Base-by-base conservation (phyloP, 2,113 vertebrate species). In the Dinomys branickii region DNA sequence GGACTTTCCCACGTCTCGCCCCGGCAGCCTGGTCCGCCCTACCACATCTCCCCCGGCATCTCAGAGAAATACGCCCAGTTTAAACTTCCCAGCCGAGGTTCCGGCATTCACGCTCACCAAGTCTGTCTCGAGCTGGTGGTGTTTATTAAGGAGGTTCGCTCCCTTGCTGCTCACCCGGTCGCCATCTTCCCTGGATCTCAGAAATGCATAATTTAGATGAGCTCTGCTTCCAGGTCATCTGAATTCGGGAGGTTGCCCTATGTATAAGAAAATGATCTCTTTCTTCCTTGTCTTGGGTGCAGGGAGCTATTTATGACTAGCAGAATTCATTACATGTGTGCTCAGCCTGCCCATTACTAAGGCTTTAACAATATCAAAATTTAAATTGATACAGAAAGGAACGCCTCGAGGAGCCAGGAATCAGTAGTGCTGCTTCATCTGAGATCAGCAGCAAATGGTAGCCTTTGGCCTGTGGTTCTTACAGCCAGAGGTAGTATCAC, bases 281-380 rank as follows among this genome's bases (percentile, higher is more conserved):
- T 85, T 38, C 54, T 67, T 41, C 5, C 5, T 94, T 91, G 94
- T n/a, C 93, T 52, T 85, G 73, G 47, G 50, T 69, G 2, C 41
- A 26, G 20, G 91, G 82, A 94, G 22, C 71, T 61, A 1, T 63
- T 93, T 87, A 54, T 97, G 86, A 93, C 86, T 50, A 97, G 83
- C 78, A 94, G 94, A 50, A 67, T 81, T 96, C 91, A 91, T 93
- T 94, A 85, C 24, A 5, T 47, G 85, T 38, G 44, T 52, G 38
- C 89, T 85, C 80, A n/a, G 50, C 26, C 59, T 47, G 47, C 92
- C 73, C 24, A 1, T 94, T 85, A 80, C 47, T 90, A 85, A 86
- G 26, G 30, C 91, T 97, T 92, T 94, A 69, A 86, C 7, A 58
- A 7, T 95, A 96, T 95, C 94, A 85, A 93, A 91, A 97, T 78